Evolutionary conservation across 2,888 invertebrate species (phyloP).

Genomic region (Steinernema carpocapsae): DNA sequence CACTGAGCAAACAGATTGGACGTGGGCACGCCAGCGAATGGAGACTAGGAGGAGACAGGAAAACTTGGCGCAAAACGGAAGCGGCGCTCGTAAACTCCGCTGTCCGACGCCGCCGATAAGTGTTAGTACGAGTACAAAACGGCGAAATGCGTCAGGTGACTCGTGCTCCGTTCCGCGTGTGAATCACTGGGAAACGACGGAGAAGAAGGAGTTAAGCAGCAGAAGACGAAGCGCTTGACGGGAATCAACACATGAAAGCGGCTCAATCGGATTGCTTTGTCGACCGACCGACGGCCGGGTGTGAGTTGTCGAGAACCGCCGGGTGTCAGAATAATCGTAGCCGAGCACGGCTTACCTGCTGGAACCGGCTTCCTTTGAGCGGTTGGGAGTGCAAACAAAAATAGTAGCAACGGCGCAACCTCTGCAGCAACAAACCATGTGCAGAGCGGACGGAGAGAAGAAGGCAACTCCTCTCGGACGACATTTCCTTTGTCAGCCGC

Average conservation of each 20-base stretch:
- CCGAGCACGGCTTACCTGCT: neutral
- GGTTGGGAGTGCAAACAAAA: conserved; percentile 21
- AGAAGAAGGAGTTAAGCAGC: neutral
- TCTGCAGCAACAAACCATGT: neutral
- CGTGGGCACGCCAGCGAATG: neutral
- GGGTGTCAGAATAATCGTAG: conserved; percentile 32
- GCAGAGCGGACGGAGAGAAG: neutral
- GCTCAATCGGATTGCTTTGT: conserved; percentile 22
- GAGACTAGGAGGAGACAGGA: neutral
- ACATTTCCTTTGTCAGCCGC: conserved; percentile 9
- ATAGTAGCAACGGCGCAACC: neutral
- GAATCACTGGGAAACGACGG: neutral
- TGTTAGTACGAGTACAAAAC: conserved; percentile 20
- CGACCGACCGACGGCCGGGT: neutral
- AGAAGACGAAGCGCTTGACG: conserved; percentile 7
- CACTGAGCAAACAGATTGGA: conserved; percentile 22
- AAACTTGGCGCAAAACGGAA: conserved; percentile 13
- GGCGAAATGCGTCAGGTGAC: neutral
- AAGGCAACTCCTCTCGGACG: neutral
- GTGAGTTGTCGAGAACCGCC: conserved; percentile 6
- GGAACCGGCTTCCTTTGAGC: conserved; percentile 29
- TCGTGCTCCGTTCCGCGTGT: neutral
- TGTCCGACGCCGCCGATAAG: conserved; percentile 26
- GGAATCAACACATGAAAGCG: conserved; percentile 31
- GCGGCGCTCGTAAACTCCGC: conserved; percentile 23